phyloP scores from a whole-genome alignment of 2,113 vertebrate genomes.

The Ictidomys tridecemlineatus region DNA sequence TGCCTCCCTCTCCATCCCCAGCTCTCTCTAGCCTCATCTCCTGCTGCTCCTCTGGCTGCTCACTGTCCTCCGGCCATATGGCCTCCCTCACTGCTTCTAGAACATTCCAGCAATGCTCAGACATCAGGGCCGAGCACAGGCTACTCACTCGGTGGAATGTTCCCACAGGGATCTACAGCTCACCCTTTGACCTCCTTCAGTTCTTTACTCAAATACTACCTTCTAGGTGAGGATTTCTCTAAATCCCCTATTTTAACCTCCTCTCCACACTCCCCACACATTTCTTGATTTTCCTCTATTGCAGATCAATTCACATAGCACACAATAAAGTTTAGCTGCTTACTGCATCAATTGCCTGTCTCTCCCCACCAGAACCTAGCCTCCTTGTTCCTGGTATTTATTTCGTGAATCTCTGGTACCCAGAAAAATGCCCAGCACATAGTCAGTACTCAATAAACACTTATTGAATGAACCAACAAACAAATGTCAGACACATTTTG shows the following conservation, averaged over 20 bases:
- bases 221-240: neutral
- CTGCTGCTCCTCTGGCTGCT: neutral
- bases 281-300: neutral
- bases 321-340: neutral
- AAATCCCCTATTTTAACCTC: neutral
- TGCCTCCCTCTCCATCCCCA: neutral
- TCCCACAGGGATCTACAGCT: neutral
- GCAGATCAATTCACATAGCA: neutral
- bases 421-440: neutral
- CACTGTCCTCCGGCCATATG: neutral
- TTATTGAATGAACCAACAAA: neutral
- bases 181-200: neutral
- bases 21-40: neutral
- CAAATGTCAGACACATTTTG: neutral
- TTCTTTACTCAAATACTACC: neutral
- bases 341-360: neutral
- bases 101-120: rapidly evolving
- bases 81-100: neutral
- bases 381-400: neutral
- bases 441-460: neutral
- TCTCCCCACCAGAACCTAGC: neutral
- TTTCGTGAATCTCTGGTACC: neutral
- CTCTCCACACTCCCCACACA: rapidly evolving
- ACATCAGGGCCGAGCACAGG: neutral
- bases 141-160: neutral